Conservation (phyloP, 1,140 invertebrate species). For the Drosophila sp. region DNA sequence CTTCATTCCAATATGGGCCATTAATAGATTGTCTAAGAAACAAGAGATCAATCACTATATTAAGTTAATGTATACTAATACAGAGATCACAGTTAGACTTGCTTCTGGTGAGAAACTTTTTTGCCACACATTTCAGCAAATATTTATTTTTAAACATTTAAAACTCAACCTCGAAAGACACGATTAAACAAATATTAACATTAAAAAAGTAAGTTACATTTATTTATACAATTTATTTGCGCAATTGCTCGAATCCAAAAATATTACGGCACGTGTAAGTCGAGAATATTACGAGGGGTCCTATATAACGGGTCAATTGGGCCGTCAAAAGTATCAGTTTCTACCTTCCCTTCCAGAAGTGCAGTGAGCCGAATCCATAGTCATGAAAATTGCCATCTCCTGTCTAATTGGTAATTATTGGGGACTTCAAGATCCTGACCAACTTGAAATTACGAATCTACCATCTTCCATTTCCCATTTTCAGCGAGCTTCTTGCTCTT, state of each 20-base stretch:
- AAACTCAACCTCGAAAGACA: background rate
- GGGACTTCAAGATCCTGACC: background rate
- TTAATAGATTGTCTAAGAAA: too few relatives aligned
- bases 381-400: conserved; percentile 25
- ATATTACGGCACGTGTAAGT: background rate
- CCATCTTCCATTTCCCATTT: background rate
- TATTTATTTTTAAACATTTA: background rate
- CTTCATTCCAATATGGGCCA: too few relatives aligned
- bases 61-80: too few relatives aligned
- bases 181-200: conserved; percentile 6
- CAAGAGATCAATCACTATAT: too few relatives aligned
- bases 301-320: conserved; percentile 18
- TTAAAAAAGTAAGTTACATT: conserved; percentile 5
- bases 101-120: too few relatives aligned
- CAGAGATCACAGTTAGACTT: too few relatives aligned
- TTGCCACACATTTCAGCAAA: background rate
- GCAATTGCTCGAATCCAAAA: conserved; percentile 27
- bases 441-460: background rate
- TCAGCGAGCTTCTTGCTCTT: background rate
- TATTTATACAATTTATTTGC: conserved; percentile 33
- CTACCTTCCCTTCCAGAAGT: conserved; percentile 6
- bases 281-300: background rate
- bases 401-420: conserved; percentile 32
- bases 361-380: background rate
- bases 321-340: conserved; percentile 6